Evolutionary conservation across 2,797 vertebrate genomes (phyloP).

Genomic region (Rousettus madagascariensis): DNA sequence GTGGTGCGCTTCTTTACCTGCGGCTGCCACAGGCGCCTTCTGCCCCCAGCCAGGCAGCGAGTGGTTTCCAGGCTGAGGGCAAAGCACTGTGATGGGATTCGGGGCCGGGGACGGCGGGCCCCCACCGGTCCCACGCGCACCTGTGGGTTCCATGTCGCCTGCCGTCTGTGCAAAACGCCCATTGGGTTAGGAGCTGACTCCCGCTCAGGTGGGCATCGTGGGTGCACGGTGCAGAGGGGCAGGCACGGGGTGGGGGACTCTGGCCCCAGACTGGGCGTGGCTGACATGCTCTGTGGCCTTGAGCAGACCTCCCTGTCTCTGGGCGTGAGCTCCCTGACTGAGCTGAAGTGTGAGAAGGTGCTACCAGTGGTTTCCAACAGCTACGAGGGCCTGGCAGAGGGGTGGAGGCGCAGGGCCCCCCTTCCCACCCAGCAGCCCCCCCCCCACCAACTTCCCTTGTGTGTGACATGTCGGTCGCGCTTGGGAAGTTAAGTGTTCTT

Average conservation of each 20-base stretch:
- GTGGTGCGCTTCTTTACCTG: not conserved
- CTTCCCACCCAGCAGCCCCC: not conserved
- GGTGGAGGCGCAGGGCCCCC: fast-evolving
- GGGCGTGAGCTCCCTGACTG: not conserved
- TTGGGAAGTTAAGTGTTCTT: not conserved
- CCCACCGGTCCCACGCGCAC: fast-evolving
- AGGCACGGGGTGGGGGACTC: not conserved
- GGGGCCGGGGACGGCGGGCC: not conserved
- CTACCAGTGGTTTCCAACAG: not conserved
- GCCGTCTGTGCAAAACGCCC: no score
- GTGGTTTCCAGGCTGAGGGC: not conserved
- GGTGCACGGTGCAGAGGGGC: not conserved
- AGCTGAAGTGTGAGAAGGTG: not conserved
- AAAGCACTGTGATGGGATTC: not conserved
- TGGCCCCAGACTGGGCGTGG: not conserved
- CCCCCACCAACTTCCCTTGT: fast-evolving
- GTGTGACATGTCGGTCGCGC: not conserved
- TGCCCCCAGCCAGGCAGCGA: not conserved
- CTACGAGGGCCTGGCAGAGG: not conserved
- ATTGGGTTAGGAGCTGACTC: not conserved
- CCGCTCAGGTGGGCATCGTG: not conserved
- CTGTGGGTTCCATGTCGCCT: fast-evolving
- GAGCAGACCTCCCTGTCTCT: not conserved
- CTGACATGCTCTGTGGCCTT: not conserved
- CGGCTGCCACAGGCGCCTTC: not conserved